Conservation (phyloP, 2,888 invertebrate genomes). For the Disparrhopalites patrizii region DNA sequence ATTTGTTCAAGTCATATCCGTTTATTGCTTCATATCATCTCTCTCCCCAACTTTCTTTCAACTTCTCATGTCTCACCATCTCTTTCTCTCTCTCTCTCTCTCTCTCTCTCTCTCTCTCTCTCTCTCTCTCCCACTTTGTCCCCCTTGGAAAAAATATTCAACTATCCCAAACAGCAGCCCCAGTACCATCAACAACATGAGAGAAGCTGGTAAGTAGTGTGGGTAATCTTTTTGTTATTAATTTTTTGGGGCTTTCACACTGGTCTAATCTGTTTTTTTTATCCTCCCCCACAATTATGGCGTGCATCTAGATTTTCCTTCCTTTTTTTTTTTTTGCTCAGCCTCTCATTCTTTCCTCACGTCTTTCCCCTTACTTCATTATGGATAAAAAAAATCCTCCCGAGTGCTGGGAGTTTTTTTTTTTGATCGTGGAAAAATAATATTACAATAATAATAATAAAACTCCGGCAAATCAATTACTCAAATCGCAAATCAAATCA, state of each 20-base stretch:
- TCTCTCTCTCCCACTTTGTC: neutral
- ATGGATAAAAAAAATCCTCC: no score
- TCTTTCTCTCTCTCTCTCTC: conserved; percentile 2
- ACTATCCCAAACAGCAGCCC: no score
- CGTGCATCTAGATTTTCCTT: neutral
- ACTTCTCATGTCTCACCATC: neutral
- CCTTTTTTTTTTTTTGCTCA: neutral
- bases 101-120: neutral
- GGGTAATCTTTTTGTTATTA: no score
- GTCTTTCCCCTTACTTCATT: neutral
- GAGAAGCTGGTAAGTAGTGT: no score
- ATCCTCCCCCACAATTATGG: neutral
- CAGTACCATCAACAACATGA: no score
- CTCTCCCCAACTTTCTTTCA: conserved; percentile 2
- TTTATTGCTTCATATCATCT: conserved; percentile 2
- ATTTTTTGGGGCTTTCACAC: no score
- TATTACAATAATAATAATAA: no score
- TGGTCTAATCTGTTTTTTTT: no score
- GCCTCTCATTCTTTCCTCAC: neutral
- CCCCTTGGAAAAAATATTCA: neutral
- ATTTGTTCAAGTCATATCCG: conserved; percentile 16
- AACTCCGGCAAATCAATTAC: no score
- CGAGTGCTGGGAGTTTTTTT: no score
- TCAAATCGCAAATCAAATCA: no score
- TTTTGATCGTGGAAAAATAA: no score